A percentile compares a stretch with the other conserved stretches of the same genome.
Evolutionary conservation across 2,888 invertebrate species (phyloP).

Genomic region (Drosophila nr. fundita): DNA sequence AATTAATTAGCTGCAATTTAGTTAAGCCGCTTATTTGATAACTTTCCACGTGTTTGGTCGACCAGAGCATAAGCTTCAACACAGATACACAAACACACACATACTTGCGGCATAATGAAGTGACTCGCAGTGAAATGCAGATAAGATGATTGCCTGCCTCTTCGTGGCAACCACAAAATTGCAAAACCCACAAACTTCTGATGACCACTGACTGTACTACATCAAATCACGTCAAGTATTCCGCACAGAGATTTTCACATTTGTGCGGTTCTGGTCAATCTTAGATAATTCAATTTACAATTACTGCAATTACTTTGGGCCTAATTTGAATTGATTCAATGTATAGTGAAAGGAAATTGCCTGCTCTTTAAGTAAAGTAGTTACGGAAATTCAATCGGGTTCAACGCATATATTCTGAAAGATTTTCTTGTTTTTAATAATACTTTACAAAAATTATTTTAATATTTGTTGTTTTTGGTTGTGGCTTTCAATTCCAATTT

Average conservation of each 20-base stretch:
- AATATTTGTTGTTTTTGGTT: neutral
- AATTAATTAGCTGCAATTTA: conserved; percentile 72
- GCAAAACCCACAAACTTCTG: conserved; percentile 39
- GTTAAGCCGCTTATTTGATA: conserved; percentile 68
- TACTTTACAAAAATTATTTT: neutral
- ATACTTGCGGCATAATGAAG: conserved; percentile 47
- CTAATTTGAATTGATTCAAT: neutral
- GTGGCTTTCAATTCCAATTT: neutral
- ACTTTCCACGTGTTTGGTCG: conserved; percentile 50
- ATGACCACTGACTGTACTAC: conserved; percentile 28
- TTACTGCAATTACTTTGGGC: conserved; percentile 2
- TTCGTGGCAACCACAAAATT: conserved; percentile 48
- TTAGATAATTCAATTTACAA: conserved; percentile 26
- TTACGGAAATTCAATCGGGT: neutral
- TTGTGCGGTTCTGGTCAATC: conserved; percentile 10
- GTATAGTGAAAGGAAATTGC: neutral
- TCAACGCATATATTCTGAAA: neutral
- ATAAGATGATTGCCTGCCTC: conserved; percentile 62
- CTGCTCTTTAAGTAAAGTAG: neutral
- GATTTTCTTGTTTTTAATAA: neutral
- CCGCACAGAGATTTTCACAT: conserved; percentile 6
- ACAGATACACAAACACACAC: conserved; percentile 15
- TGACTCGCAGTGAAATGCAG: conserved; percentile 37
- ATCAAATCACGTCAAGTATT: conserved; percentile 39
- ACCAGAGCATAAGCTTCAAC: conserved; percentile 51